Evolutionary conservation across 2,888 invertebrate species (phyloP), one percentile per base, ranked within the genome.

Genomic region (Anthophora plumipes): DNA sequence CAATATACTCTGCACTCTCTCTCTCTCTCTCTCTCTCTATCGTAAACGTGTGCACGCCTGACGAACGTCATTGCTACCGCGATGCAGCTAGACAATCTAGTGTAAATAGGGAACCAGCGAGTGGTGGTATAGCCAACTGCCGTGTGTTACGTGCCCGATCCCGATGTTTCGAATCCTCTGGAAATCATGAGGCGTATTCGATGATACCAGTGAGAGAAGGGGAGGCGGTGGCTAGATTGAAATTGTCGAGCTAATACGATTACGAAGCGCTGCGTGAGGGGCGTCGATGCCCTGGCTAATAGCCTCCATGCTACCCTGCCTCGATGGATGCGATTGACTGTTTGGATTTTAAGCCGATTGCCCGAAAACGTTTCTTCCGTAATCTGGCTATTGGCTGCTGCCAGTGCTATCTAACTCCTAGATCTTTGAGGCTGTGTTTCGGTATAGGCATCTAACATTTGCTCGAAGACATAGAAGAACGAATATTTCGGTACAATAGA

Each of bases 201-300:
- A 74, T 68, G 72, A 79, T 64, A 70, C 77, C n/a, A 31, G 31
- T 3, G 31, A 31, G 31, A 31, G 31, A 4, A 31, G 31, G 31
- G 31, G 31, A 31, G 31, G 31, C 2, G 31, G 25, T 12, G 46
- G 59, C 57, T 63, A 78, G 68, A 78, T 64, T 39, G 74, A 79
- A 75, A 79, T 70, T 60, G 64, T 75, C 46, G 39, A 25, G 60
- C 50, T 79, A 70, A 79, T 75, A 46, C 69, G 75, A 75, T 79
- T 70, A 70, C 52, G 50, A 41, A 22, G 52, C 39, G 11, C 31
- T 25, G 72, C 52, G 59, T 14, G 54, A 37, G 50, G 22, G 11
- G 43, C 41, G 20, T 31, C 46, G 46, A 37, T 31, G 37, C 46
- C 22, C 11, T 17, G 48, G 59, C 67, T 73, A 66, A 73, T 73